These are phyloP conservation scores for Oxycera nigricornis DNA, from an alignment of 2,888 invertebrate genomes.

Conservation along the genomic window DNA sequence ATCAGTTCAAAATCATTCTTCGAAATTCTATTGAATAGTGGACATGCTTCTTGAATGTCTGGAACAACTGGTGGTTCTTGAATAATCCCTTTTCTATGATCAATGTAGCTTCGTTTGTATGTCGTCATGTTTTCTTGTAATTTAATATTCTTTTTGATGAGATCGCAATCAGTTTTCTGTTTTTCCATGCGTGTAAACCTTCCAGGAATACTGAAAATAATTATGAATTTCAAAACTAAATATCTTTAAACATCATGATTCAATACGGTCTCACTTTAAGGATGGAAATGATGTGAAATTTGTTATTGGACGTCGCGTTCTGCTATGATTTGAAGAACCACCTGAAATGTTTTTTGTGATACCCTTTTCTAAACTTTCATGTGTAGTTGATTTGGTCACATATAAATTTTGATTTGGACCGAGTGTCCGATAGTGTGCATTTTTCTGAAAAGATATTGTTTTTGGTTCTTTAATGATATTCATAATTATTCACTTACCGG, in stretches of 20 bases:
- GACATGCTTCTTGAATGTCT: conserved; percentile 26
- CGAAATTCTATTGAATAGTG: conserved; percentile 39
- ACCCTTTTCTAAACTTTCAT: conserved; percentile 17
- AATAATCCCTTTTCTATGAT: conserved; percentile 13
- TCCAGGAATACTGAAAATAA: not conserved
- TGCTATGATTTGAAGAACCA: not conserved
- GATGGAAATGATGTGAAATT: conserved; percentile 27
- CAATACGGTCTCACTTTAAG: not conserved
- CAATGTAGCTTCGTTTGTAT: conserved; percentile 16
- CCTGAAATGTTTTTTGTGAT: not conserved
- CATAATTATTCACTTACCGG: not conserved
- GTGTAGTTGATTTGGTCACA: not conserved
- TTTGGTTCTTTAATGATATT: not conserved
- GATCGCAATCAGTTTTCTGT: not conserved
- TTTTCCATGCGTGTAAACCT: not conserved
- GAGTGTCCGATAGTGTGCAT: conserved; percentile 8
- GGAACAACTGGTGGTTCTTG: conserved; percentile 10
- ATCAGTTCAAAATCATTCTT: conserved; percentile 32
- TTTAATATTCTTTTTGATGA: not conserved
- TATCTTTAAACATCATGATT: not conserved
- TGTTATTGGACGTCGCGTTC: not conserved
- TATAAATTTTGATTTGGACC: not conserved
- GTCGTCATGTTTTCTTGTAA: not conserved
- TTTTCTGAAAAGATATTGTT: not conserved
- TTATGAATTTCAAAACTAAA: not conserved